phyloP scores from a whole-genome alignment of 2,113 vertebrate species.

The Antigone vipio region DNA sequence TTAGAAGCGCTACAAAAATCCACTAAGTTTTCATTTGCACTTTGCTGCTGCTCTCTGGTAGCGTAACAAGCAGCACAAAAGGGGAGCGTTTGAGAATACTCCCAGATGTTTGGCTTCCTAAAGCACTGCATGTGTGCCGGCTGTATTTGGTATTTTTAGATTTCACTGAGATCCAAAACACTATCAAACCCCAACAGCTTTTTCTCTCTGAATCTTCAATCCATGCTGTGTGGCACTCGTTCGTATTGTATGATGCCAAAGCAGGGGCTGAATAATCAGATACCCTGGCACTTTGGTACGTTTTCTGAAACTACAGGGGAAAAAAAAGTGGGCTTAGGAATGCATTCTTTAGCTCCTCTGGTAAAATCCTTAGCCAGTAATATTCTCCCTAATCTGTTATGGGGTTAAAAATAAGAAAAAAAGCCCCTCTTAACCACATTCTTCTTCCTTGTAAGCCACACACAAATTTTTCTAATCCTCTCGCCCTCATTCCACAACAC shows the following conservation, averaged over 20 bases:
- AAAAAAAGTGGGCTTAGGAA: neutral
- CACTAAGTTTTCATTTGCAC: neutral
- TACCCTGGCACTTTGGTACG: neutral
- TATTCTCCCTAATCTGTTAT: neutral
- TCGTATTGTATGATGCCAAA: neutral
- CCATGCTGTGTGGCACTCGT: conserved; percentile 2
- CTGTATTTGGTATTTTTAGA: conserved; percentile 76
- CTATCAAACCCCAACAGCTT: conserved; percentile 60
- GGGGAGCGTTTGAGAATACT: conserved; percentile 56
- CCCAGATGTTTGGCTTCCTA: conserved; percentile 74
- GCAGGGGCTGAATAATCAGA: conserved; percentile 42
- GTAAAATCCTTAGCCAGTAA: neutral
- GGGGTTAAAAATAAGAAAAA: neutral
- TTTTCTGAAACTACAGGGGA: neutral
- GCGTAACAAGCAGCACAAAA: conserved; percentile 51
- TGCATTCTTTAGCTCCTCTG: neutral
- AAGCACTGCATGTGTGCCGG: conserved; percentile 67
- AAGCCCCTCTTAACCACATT: neutral
- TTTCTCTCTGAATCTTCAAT: conserved; percentile 56
- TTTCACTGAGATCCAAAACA: conserved; percentile 63
- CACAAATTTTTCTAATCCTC: neutral
- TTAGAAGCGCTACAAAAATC: conserved; percentile 2
- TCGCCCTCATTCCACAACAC: neutral
- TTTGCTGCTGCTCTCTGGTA: conserved; percentile 9
- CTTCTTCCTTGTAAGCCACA: neutral